phyloP scores from a whole-genome alignment of 2,888 invertebrate species.

The Ypsolopha sequella region DNA sequence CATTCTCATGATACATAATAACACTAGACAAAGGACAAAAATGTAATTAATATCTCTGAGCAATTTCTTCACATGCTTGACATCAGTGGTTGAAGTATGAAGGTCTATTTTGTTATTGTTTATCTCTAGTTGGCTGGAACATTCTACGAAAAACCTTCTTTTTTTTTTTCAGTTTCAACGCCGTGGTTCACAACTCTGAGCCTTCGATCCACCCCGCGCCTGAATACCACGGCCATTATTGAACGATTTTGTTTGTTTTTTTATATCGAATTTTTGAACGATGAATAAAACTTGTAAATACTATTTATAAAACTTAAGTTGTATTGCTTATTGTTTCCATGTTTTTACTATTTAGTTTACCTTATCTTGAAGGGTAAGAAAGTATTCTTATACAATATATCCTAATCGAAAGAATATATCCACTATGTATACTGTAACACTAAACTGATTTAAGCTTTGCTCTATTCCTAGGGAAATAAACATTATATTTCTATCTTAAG shows the following conservation, averaged over 20 bases:
- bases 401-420: no score
- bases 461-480: no score
- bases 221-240: conserved; percentile 16
- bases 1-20: not conserved
- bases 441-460: no score
- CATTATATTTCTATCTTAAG: no score
- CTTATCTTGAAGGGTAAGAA: no score
- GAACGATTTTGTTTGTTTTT: not conserved
- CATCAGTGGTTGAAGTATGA: not conserved
- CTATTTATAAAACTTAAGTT: not conserved
- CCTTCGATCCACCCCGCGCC: conserved; percentile 18
- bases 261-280: not conserved
- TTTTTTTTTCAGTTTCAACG: conserved; percentile 19
- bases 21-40: not conserved
- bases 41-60: not conserved
- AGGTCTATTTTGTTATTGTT: no score
- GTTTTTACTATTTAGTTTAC: no score
- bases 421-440: no score
- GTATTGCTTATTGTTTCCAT: no score
- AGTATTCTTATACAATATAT: no score
- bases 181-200: conserved; percentile 22
- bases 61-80: not conserved
- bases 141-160: not conserved
- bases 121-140: no score
- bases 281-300: not conserved